Percentiles rank a stretch among this genome's conserved stretches.
These are phyloP conservation scores for Jaculus jaculus DNA, from an alignment of 2,113 vertebrate genomes.

Conservation along the genomic window DNA sequence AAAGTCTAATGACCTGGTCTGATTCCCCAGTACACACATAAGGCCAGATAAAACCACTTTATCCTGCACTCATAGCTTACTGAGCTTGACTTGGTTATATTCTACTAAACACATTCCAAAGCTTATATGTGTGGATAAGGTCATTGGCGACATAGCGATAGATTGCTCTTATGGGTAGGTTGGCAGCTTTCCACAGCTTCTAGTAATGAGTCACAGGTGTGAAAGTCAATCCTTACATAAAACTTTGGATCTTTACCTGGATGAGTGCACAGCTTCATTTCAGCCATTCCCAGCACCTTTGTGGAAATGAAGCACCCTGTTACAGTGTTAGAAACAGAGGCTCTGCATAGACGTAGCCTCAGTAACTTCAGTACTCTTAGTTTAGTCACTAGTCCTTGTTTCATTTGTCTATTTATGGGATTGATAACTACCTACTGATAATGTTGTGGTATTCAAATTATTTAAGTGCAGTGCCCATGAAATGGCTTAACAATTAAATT, in stretches of 20 bases:
- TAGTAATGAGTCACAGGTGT: not conserved
- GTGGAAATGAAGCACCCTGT: not conserved
- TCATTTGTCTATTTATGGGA: not conserved
- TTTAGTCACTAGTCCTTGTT: not conserved
- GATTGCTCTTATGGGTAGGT: not conserved
- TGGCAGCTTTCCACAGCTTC: not conserved
- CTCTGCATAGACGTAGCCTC: not conserved
- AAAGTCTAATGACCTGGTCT: no score
- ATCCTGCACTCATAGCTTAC: not conserved
- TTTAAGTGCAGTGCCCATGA: not conserved
- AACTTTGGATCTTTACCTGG: not conserved
- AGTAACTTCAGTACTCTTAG: not conserved
- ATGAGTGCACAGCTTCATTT: not conserved
- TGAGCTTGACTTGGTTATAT: not conserved
- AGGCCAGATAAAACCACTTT: not conserved
- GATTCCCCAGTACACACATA: no score
- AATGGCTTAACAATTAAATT: not conserved
- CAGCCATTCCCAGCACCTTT: rapidly evolving
- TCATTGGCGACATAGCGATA: not conserved
- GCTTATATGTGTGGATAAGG: not conserved
- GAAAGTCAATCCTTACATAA: not conserved
- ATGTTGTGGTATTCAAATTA: not conserved
- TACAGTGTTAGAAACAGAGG: not conserved
- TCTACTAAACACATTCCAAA: not conserved
- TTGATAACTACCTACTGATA: not conserved